Conservation (phyloP, 1,140 invertebrate species). For the Pseudomyrmex flavicornis region DNA sequence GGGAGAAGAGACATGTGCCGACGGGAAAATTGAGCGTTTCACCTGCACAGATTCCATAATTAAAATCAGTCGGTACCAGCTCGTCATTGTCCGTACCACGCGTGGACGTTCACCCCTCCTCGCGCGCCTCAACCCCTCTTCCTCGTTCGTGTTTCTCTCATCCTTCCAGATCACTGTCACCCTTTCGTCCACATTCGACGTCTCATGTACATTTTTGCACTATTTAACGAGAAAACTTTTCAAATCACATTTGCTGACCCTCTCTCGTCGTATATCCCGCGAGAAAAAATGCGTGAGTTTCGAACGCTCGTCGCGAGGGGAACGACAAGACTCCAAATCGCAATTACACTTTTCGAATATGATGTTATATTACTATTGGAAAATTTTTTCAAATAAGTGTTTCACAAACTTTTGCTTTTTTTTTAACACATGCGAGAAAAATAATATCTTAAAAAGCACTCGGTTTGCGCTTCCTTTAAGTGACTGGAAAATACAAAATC, state of each 20-base stretch:
- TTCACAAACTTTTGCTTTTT: background rate
- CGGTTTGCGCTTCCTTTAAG: constrained; percentile 20
- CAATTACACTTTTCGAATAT: too few relatives aligned
- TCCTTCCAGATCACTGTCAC: constrained; percentile 34
- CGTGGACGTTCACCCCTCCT: constrained; percentile 19
- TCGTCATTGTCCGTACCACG: constrained; percentile 66
- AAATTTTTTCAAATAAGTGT: background rate
- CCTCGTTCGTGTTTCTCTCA: too few relatives aligned
- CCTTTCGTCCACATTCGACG: constrained; percentile 47
- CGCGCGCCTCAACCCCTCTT: background rate
- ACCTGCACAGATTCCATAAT: constrained; percentile 75
- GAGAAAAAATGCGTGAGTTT: background rate
- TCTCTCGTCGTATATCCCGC: background rate
- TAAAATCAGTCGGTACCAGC: constrained; percentile 75
- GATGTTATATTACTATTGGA: too few relatives aligned
- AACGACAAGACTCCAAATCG: too few relatives aligned
- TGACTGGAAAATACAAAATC: constrained; percentile 31
- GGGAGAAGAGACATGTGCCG: constrained; percentile 44
- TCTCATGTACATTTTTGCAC: constrained; percentile 73
- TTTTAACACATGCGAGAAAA: background rate
- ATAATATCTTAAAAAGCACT: constrained; percentile 2
- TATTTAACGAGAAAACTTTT: constrained; percentile 84
- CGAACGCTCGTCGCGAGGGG: background rate
- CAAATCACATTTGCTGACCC: constrained; percentile 76
- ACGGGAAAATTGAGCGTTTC: constrained; percentile 69